These are phyloP conservation scores for Anolis sagrei DNA, from an alignment of 2,113 vertebrate genomes.

Conservation along the genomic window DNA sequence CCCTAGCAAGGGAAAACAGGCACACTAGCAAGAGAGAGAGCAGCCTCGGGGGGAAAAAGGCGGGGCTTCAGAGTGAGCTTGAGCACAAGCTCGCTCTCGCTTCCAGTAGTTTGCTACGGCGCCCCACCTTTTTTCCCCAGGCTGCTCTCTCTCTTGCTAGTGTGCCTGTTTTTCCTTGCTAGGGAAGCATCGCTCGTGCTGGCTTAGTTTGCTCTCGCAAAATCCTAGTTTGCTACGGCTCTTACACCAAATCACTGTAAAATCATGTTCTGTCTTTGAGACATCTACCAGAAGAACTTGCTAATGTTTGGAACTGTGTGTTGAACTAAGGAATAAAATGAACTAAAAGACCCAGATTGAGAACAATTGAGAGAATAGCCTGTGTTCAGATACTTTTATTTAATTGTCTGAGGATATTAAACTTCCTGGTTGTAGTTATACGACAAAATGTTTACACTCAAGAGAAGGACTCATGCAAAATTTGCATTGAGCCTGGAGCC, in stretches of 20 bases:
- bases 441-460: not conserved
- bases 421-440: not conserved
- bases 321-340: not conserved
- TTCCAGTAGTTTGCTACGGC: no score
- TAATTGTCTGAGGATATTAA: not conserved
- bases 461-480: not conserved
- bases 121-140: no score
- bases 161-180: no score
- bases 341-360: not conserved
- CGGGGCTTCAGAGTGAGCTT: no score
- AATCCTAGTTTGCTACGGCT: no score
- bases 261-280: not conserved
- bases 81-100: no score
- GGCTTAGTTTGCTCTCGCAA: no score
- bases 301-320: not conserved
- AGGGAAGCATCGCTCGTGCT: no score
- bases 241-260: not conserved
- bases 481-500: not conserved
- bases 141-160: no score
- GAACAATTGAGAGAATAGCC: not conserved
- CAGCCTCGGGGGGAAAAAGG: no score
- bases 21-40: no score
- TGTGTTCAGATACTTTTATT: not conserved
- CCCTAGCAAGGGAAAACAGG: no score
- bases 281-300: not conserved